phyloP scores from a whole-genome alignment of 2,888 invertebrate species.

The Parnassius glacialis region DNA sequence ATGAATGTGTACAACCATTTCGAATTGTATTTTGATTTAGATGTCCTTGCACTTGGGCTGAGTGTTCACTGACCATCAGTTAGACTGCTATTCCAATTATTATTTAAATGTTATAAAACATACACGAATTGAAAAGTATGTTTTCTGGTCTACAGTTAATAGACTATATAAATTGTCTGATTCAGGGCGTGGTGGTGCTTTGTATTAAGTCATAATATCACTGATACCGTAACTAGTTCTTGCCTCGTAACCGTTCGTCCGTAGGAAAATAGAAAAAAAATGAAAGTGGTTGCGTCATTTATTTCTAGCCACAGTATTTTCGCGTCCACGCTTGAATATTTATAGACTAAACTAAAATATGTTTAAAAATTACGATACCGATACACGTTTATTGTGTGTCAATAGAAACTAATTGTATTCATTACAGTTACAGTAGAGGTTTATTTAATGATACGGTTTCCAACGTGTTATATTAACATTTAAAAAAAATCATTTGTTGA shows the following conservation, averaged over 20 bases:
- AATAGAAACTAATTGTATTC: not conserved
- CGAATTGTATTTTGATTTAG: too few relatives aligned
- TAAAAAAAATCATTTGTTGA: too few relatives aligned
- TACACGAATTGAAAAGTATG: too few relatives aligned
- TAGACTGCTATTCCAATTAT: too few relatives aligned
- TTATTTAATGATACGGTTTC: too few relatives aligned
- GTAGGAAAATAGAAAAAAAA: slow-evolving; percentile 7
- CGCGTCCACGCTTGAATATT: slow-evolving; percentile 4
- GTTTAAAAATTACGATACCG: not conserved
- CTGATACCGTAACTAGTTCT: not conserved
- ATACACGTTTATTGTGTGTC: not conserved
- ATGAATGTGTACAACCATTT: too few relatives aligned
- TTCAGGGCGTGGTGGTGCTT: slow-evolving; percentile 5
- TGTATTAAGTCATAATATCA: slow-evolving; percentile 5
- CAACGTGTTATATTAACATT: too few relatives aligned
- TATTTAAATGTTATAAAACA: too few relatives aligned
- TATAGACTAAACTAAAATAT: slow-evolving; percentile 1
- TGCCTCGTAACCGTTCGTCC: slow-evolving; percentile 8
- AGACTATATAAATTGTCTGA: not conserved
- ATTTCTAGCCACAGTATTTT: slow-evolving; percentile 1
- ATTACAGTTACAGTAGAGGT: not conserved
- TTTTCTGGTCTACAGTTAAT: too few relatives aligned
- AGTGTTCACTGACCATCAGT: too few relatives aligned
- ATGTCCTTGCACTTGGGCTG: too few relatives aligned
- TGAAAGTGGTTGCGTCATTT: slow-evolving; percentile 2